Conservation (phyloP, 2,888 invertebrate genomes). For the Zaprionus obscuricornis region DNA sequence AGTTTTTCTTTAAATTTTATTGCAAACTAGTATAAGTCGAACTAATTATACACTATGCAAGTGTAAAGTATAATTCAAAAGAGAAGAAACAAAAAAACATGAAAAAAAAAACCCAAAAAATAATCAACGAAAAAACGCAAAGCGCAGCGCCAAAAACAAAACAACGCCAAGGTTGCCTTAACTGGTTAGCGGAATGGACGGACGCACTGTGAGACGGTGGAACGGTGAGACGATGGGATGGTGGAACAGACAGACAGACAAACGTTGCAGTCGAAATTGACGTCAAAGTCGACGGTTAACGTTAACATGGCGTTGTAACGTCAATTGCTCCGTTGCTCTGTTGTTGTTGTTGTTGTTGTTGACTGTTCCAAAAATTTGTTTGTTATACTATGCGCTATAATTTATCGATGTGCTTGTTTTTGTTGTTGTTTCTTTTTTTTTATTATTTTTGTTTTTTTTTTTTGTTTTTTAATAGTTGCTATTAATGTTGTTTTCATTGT, state of each 20-base stretch:
- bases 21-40: conserved; percentile 13
- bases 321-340: conserved; percentile 68
- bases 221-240: no score
- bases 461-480: conserved; percentile 12
- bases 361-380: conserved; percentile 58
- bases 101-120: conserved; percentile 48
- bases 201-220: no score
- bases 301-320: conserved; percentile 64
- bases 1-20: background rate
- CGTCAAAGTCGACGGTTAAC: no score
- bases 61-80: conserved; percentile 27
- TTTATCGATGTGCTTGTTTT: conserved; percentile 47
- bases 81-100: conserved; percentile 10
- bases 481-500: conserved; percentile 12
- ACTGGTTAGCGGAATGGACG: conserved; percentile 71
- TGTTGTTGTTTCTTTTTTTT: conserved; percentile 1
- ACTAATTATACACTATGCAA: conserved; percentile 36
- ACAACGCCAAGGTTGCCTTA: conserved; percentile 68
- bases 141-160: conserved; percentile 60
- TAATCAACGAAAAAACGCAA: conserved; percentile 36
- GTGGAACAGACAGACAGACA: no score
- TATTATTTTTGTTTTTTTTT: conserved; percentile 7
- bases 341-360: no score
- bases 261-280: no score
- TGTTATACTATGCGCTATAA: conserved; percentile 32